Base-by-base conservation (phyloP, 2,888 invertebrate genomes). In the Andrena minutula region DNA sequence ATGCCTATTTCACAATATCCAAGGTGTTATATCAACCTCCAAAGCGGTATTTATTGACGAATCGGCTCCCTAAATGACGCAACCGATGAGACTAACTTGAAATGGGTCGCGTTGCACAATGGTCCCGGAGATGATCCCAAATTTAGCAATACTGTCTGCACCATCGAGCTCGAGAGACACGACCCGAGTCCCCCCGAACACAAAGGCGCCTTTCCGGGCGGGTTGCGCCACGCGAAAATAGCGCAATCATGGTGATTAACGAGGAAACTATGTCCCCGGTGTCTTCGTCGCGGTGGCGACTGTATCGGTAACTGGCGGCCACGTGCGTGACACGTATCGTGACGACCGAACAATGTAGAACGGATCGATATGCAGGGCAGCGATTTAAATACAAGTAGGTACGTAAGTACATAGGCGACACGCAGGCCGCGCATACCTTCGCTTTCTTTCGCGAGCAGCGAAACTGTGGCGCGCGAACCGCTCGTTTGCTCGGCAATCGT, bases 241-340 rank as follows among this genome's bases (percentile, higher is more conserved):
- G 82, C 86, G 85, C 85, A 88, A 90, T 90, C 82, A 86, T 78
- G 79, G 85, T 89, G 89, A 90, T 89, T 90, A 89, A 90, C 90
- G 88, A 89, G 88, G 69, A 86, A 89, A 87, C 79, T 75, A 79
- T 87, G 88, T 86, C 81, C 75, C 56, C 77, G 72, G 61, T 61
- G 63, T 64, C 71, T 51, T 65, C 61, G 75, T 28, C 73, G 75
- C 35, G 49, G 58, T 51, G 69, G 56, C 58, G 70, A 79, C 70
- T 41, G 69, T 66, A 69, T 78, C 63, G 70, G 84, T 49, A 72
- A 79, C 65, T n/a, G 58, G 30, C 72, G 58, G 76, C 68, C 61
- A 69, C 75, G 81, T 63, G 66, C 76, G 70, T 66, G 71, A 65
- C 77, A 61, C 53, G 70, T 76, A 76, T 71, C 70, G 65, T 41